phyloP scores from a whole-genome alignment of 2,113 vertebrate genomes.

The Entelurus aequoreus region DNA sequence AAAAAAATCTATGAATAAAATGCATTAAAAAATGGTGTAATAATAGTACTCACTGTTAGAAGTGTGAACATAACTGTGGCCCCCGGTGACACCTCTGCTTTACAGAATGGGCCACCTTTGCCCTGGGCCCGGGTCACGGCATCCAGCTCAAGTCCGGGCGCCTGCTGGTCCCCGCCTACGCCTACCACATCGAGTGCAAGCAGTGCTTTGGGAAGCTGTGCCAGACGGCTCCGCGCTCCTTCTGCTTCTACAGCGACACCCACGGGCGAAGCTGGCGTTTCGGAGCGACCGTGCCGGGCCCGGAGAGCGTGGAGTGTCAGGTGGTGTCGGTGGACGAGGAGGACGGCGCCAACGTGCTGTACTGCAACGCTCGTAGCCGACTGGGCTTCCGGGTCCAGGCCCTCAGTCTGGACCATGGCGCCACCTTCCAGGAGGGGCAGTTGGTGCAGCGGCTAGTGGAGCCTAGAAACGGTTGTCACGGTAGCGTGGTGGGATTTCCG shows the following conservation, averaged over 20 bases:
- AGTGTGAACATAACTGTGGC: too few species aligned
- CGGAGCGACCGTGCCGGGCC: slow-evolving; percentile 79
- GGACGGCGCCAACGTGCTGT: slow-evolving; percentile 75
- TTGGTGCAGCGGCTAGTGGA: slow-evolving; percentile 81
- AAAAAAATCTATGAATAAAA: too few species aligned
- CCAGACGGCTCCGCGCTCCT: slow-evolving; percentile 81
- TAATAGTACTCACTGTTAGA: too few species aligned
- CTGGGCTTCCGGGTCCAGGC: slow-evolving; percentile 87
- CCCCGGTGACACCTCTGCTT: neutral
- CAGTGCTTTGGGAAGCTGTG: slow-evolving; percentile 86
- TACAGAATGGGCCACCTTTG: slow-evolving; percentile 94
- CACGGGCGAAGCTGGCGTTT: slow-evolving; percentile 81
- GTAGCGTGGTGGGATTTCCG: slow-evolving; percentile 85
- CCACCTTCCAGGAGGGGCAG: slow-evolving; percentile 79
- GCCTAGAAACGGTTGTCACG: slow-evolving; percentile 84
- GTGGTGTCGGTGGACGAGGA: slow-evolving; percentile 83
- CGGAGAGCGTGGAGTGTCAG: slow-evolving; percentile 89
- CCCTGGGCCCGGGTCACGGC: slow-evolving; percentile 86
- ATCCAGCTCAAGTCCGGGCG: slow-evolving; percentile 86
- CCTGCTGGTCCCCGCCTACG: slow-evolving; percentile 86
- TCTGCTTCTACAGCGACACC: slow-evolving; percentile 89
- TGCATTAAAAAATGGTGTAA: too few species aligned
- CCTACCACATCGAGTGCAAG: slow-evolving; percentile 85
- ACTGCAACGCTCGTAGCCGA: slow-evolving; percentile 88
- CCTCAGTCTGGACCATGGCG: slow-evolving; percentile 78